These are phyloP conservation scores for Bufo gargarizans DNA, from an alignment of 2,113 vertebrate genomes.

Conservation along the genomic window DNA sequence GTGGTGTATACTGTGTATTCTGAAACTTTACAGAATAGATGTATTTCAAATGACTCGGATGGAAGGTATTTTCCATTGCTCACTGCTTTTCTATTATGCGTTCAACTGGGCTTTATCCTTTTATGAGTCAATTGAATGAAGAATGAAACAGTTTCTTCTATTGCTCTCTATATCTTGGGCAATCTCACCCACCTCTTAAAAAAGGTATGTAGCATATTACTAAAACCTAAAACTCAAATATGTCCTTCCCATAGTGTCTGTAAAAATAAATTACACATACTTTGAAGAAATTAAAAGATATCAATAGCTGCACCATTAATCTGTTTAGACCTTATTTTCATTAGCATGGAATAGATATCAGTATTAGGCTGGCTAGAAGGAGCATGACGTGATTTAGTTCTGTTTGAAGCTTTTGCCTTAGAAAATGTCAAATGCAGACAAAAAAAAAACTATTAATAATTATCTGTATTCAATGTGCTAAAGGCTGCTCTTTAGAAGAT, in stretches of 20 bases:
- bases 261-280: conserved; percentile 40
- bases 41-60: conserved; percentile 35
- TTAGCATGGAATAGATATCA: conserved; percentile 55
- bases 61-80: conserved; percentile 16
- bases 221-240: conserved; percentile 25
- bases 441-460: conserved; percentile 65
- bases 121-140: conserved; percentile 53
- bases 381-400: conserved; percentile 61
- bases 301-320: conserved; percentile 57
- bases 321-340: conserved; percentile 57
- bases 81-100: conserved; percentile 43
- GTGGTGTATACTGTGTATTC: conserved; percentile 43
- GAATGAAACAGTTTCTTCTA: conserved; percentile 17
- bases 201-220: conserved; percentile 44
- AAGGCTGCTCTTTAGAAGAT: conserved; percentile 57
- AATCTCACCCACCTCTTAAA: conserved; percentile 58
- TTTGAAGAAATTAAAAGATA: conserved; percentile 60
- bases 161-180: conserved; percentile 56
- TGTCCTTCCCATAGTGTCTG: conserved; percentile 2
- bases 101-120: conserved; percentile 58
- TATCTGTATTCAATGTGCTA: conserved; percentile 63
- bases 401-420: conserved; percentile 64
- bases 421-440: conserved; percentile 69
- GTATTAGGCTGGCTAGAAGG: conserved; percentile 62
- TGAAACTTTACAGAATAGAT: conserved; percentile 27